Evolutionary conservation across 2,797 vertebrate genomes (phyloP).

Genomic region (Synaphobranchus kaupii): DNA sequence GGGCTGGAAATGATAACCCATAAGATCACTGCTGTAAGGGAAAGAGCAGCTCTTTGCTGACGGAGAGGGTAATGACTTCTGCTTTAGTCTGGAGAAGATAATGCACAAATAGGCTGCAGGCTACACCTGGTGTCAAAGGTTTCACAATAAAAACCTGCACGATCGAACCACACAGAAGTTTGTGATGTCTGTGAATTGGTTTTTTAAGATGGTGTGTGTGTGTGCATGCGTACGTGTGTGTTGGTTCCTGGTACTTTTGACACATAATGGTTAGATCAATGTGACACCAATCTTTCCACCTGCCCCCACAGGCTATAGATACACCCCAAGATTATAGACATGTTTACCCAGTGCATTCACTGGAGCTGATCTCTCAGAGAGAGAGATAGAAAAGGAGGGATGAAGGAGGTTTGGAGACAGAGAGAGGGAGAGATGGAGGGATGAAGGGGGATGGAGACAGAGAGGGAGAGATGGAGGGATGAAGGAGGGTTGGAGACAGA

Average conservation of each 20-base stretch:
- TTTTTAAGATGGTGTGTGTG: too few relatives aligned
- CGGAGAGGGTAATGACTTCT: conserved; percentile 18
- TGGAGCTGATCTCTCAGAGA: too few relatives aligned
- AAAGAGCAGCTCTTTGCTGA: neutral
- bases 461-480: too few relatives aligned
- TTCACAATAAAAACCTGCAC: neutral
- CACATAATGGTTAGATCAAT: neutral
- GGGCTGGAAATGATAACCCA: neutral
- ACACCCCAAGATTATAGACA: neutral
- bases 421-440: neutral
- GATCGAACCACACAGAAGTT: neutral
- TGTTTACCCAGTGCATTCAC: too few relatives aligned
- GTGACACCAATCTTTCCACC: neutral
- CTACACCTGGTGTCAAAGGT: neutral
- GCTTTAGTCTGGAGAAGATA: neutral
- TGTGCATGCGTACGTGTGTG: too few relatives aligned
- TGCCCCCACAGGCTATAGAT: neutral
- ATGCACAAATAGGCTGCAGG: neutral
- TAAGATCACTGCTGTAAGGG: neutral
- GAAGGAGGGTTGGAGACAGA: too few relatives aligned
- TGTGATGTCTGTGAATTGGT: too few relatives aligned
- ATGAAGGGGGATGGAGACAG: too few relatives aligned
- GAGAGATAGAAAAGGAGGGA: neutral
- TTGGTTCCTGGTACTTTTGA: neutral
- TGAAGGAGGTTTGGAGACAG: neutral